These are phyloP conservation scores for Lethrus apterus DNA, from an alignment of 1,140 invertebrate species.

Conservation along the genomic window DNA sequence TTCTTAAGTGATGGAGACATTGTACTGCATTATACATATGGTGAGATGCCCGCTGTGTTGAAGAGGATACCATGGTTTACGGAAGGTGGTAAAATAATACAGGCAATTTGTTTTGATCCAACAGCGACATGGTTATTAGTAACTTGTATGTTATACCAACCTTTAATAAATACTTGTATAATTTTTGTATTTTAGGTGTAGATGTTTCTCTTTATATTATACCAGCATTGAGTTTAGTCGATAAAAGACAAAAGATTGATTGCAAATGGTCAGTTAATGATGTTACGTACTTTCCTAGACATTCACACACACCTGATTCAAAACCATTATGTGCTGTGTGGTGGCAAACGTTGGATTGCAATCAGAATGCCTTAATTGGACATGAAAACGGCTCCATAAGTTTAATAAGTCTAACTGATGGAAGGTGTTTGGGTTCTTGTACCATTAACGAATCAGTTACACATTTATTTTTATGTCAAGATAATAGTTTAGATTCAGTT, in stretches of 20 bases:
- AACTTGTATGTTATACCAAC: conserved; percentile 43
- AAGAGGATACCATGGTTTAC: conserved; percentile 63
- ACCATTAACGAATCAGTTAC: conserved; percentile 52
- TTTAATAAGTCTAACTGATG: conserved; percentile 61
- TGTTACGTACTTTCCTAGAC: conserved; percentile 46
- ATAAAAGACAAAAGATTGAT: conserved; percentile 46
- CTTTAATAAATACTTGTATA: neutral
- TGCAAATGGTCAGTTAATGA: conserved; percentile 53
- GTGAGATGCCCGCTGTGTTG: conserved; percentile 43
- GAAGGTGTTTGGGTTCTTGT: conserved; percentile 57
- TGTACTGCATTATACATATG: conserved; percentile 38
- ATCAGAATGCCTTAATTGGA: conserved; percentile 61
- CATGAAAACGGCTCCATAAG: conserved; percentile 63
- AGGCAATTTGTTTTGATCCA: conserved; percentile 61
- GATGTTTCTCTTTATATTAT: conserved; percentile 56
- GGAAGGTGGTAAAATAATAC: conserved; percentile 50
- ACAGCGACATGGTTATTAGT: conserved; percentile 61
- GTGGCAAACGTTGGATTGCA: conserved; percentile 61
- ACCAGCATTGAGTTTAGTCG: conserved; percentile 51
- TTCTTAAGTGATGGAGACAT: conserved; percentile 35
- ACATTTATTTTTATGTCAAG: conserved; percentile 57
- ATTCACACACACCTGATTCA: conserved; percentile 44
- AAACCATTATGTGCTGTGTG: conserved; percentile 54
- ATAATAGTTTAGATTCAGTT: conserved; percentile 58
- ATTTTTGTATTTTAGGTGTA: conserved; percentile 26